Evolutionary conservation across 2,113 vertebrate genomes (phyloP), one percentile per base, ranked within the genome.

Genomic region (Gallinago media): DNA sequence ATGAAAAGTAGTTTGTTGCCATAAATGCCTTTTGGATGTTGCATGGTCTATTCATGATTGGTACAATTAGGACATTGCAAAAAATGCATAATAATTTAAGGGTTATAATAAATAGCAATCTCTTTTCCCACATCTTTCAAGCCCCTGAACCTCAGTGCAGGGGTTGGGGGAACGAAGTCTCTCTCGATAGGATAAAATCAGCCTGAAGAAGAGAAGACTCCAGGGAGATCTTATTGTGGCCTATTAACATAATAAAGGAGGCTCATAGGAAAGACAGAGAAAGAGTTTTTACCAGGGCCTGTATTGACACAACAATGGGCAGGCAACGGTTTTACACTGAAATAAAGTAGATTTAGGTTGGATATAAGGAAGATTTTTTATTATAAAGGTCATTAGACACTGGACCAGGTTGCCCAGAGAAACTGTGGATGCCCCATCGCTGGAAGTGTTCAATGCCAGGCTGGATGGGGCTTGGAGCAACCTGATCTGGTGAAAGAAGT

Each of bases 71-170:
- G 4, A 19, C 71, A 27, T 34, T 29, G 13, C 4, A 63, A 91
- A 91, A 85, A 22, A 2, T 2, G 0, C 11, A 4, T 15, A 26
- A 21, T 1, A 25, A 0, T 1, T 54, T 6, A 78, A 54, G 2
- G 2, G 0, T 54, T 54, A 29, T 23, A 52, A 68, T 79, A 17
- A 47, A 19, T 40, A 18, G 14, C 31, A 61, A 66, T 66, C 26
- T 40, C 26, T 81, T 8, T 52, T 31, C 3, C 20, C 29, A 54
- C 12, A 32, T 4, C 5, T 50, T 20, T 38, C 55, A 85, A 82
- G 5, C 1, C 6, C 3, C 22, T 47, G 25, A 72, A 54, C 5
- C 11, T 66, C 36, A 66, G 78, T 23, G 5, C 3, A 49, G 11
- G 10, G 5, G 13, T 0, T 71, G 8, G 2, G 8, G 22, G 21